These are phyloP conservation scores for Bradypus variegatus DNA, from an alignment of 2,797 vertebrate species.

Conservation along the genomic window DNA sequence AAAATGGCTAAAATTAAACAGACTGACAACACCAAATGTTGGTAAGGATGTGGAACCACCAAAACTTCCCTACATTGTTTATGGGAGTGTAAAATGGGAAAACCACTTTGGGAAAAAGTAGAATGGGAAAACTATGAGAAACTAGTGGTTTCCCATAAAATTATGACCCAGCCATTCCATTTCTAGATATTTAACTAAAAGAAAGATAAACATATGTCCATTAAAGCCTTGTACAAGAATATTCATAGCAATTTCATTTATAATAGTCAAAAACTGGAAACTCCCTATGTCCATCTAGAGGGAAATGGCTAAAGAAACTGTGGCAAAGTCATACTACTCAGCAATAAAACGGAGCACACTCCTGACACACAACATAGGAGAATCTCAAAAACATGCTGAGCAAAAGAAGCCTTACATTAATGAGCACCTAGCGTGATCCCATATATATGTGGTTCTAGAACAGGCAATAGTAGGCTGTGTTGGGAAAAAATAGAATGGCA, in stretches of 20 bases:
- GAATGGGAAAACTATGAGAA: no score
- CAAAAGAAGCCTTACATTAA: neutral
- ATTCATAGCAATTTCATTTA: neutral
- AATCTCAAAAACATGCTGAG: no score
- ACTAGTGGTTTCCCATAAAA: neutral
- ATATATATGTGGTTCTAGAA: neutral
- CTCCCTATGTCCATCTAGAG: neutral
- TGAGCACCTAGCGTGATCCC: neutral
- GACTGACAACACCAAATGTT: neutral
- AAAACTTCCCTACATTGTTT: neutral
- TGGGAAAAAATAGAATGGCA: neutral
- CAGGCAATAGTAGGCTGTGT: neutral
- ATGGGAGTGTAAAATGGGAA: neutral
- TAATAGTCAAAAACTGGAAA: neutral
- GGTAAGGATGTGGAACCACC: neutral
- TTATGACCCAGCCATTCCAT: neutral
- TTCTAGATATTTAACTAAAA: conserved; percentile 1
- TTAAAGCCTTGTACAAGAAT: neutral
- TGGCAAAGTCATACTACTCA: neutral
- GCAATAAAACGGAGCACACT: neutral
- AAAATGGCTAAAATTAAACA: neutral
- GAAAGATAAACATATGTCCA: neutral
- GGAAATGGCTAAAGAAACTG: neutral
- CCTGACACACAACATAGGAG: no score
- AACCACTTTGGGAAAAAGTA: neutral